Base-by-base conservation (phyloP, 2,113 vertebrate genomes). In the Mionectes macconnelli region DNA sequence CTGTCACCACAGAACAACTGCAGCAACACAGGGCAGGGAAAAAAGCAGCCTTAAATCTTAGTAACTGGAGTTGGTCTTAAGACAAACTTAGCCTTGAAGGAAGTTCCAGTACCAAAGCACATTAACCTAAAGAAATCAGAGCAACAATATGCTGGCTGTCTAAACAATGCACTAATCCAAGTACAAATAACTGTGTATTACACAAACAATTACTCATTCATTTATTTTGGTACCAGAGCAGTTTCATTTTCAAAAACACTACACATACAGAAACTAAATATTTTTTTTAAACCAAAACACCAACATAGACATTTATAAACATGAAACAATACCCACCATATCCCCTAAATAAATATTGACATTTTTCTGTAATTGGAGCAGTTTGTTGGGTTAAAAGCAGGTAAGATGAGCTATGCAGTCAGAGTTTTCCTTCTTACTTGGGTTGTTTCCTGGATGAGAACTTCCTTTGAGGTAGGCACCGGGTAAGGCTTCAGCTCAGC, bases 371-470 rank as follows among this genome's bases (percentile, higher is more conserved):
- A 62, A 73, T 0, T 13, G 14, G 73, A 87, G 50, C 23, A 31
- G 33, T 37, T 53, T 31, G 66, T 44, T 87, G 37, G 24, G 33
- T 53, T 90, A 74, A 85, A 85, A 81, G 59, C 64, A 67, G 68
- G 0, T 23, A 42, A 75, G 18, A 39, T 35, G 14, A 86, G 52
- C 25, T 4, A 8, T 2, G 15, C 33, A 42, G 28, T 27, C 64
- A 73, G 35, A 6, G 60, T 56, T 76, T 55, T 85, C 37, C 30
- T 70, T 69, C 97, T 97, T 97, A 99, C 99, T 97, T 99, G 99
- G 14, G 98, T 99, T 95, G 97, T 99, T 95, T 99, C 99, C 90
- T 98, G 98, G 91, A 99, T 99, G 89, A 99, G 99, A 62, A 99
- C 30, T 81, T 97, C 98, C 94, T 98, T 97, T 21, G 94, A 97